Evolutionary conservation across 2,888 invertebrate genomes (phyloP), one percentile per base, ranked within the genome.

Genomic region (Ennomos fuscantarius): DNA sequence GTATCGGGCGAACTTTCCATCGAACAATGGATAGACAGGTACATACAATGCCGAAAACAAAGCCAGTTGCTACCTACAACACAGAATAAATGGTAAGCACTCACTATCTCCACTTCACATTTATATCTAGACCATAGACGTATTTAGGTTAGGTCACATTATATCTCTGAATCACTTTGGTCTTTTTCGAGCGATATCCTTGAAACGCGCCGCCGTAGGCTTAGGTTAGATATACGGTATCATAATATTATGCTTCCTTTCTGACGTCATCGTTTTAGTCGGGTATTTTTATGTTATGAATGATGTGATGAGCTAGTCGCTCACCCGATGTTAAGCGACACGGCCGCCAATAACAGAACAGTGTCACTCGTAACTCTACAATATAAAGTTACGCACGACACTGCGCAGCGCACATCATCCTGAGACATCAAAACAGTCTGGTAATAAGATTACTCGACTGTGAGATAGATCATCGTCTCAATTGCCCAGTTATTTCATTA

Each of bases 11-110:
- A 54, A 39, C 57, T 56, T 63, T 63, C 58, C 48, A 54, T 35
- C 56, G 45, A 62, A 63, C 62, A 62, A 66, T 66, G 62, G 61
- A 49, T 43, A 56, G 15, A 54, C 56, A 55, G 36, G 46, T 12
- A 61, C 63, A 63, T 63, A 65, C 61, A 63, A 63, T 55, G 47
- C 39, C 35, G 32, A 53, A 56, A 44, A 44, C 39, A 44, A 44
- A 52, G 32, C 39, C 2, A 24, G 33, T 33, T 13, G 32, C 44
- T 43, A 51, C 43, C 36, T 43, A 31, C 37, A 37, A 3, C 24
- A 24, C 24, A 24, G 24, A 24, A 24, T 24, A 24, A 6, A 24
- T 24, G 24, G 6, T 24, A 24, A 2, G 24, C 6, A 24, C 24
- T 24, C 43, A 13, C 31, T 12, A 8, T 51, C 34, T 42, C 11